Evolutionary conservation across 1,140 invertebrate genomes (phyloP).

Genomic region (Drosophila elegans): DNA sequence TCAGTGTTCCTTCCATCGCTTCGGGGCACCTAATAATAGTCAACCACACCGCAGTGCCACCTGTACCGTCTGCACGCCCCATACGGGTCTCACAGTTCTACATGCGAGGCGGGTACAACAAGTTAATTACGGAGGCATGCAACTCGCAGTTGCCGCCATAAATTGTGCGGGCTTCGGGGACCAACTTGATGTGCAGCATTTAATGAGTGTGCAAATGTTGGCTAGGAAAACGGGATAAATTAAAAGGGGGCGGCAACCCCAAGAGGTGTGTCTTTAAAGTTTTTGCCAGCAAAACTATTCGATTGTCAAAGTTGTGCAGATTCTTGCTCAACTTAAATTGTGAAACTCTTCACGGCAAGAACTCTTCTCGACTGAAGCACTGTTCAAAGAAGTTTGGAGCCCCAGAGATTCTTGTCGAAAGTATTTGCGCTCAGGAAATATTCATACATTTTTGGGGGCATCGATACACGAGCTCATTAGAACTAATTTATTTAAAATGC

Average conservation of each 20-base stretch:
- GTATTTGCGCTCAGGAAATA: conserved; percentile 32
- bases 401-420: conserved; percentile 25
- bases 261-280: conserved; percentile 48
- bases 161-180: conserved; percentile 65
- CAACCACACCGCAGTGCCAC: conserved; percentile 33
- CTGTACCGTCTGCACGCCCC: conserved; percentile 25
- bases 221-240: conserved; percentile 12
- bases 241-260: background rate
- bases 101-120: conserved; percentile 64
- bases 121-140: conserved; percentile 77
- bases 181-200: conserved; percentile 44
- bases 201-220: conserved; percentile 76
- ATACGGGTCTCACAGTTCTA: background rate
- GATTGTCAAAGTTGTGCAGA: conserved; percentile 60
- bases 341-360: conserved; percentile 33
- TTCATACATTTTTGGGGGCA: conserved; percentile 18
- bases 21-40: conserved; percentile 53
- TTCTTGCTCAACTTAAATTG: conserved; percentile 64
- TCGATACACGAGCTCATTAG: conserved; percentile 14
- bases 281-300: conserved; percentile 65
- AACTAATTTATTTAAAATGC: background rate
- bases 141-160: conserved; percentile 55
- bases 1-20: conserved; percentile 33
- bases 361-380: conserved; percentile 16
- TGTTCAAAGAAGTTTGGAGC: conserved; percentile 24